Percentiles rank a stretch among this genome's conserved stretches.
Evolutionary conservation across 2,797 vertebrate species (phyloP).

Genomic region (Chelmon rostratus): DNA sequence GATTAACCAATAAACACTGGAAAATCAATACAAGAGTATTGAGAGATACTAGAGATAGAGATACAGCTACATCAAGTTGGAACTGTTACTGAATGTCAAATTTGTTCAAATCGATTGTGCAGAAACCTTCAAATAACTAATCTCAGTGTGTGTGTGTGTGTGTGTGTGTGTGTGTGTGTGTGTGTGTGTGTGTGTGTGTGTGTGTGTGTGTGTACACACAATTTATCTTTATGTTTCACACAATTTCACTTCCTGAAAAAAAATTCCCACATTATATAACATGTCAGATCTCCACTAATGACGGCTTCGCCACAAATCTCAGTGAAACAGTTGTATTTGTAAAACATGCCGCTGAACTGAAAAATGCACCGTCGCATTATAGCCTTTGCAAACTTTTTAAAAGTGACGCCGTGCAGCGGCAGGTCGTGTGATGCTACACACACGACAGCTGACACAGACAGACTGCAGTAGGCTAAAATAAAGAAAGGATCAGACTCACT

Average conservation of each 20-base stretch:
- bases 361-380: not conserved
- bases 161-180: not conserved
- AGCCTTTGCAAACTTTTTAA: not conserved
- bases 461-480: not conserved
- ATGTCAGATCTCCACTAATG: too few species aligned
- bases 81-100: not conserved
- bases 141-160: not conserved
- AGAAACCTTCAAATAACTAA: not conserved
- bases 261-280: not conserved
- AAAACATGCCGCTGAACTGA: not conserved
- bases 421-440: not conserved
- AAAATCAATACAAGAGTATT: not conserved
- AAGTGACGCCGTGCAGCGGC: not conserved
- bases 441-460: not conserved
- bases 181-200: too few species aligned
- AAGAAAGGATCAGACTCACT: not conserved
- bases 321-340: not conserved
- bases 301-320: not conserved
- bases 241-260: not conserved
- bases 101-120: not conserved
- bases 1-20: not conserved
- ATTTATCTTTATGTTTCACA: too few species aligned
- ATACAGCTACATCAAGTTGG: too few species aligned
- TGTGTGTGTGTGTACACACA: too few species aligned
- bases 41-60: too few species aligned